phyloP scores from a whole-genome alignment of 2,113 vertebrate species.

The Pionites leucogaster region DNA sequence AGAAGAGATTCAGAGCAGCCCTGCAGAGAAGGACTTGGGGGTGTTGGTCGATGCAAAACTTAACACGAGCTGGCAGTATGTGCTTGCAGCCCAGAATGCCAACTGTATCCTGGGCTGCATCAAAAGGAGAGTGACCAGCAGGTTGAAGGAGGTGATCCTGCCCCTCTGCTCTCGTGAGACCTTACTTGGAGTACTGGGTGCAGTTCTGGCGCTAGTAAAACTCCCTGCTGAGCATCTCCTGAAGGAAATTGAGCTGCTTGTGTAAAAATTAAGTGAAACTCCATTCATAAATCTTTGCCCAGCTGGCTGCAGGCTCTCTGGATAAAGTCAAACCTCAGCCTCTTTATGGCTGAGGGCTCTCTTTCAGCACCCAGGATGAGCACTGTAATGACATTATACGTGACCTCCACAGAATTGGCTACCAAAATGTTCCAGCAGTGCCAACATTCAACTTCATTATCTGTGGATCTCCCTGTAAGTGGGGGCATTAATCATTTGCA shows the following conservation, averaged over 20 bases:
- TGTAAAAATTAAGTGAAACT: background rate
- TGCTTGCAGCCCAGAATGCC: no score
- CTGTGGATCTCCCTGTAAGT: background rate
- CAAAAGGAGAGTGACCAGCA: no score
- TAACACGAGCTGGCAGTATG: no score
- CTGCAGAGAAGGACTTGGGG: no score
- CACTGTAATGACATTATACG: background rate
- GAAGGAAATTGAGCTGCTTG: background rate
- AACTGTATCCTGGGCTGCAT: no score
- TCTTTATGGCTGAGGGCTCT: background rate
- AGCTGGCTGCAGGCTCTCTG: background rate
- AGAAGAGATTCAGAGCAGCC: no score
- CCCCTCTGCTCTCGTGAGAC: no score
- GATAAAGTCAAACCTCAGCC: background rate
- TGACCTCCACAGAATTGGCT: accelerated
- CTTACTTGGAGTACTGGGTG: no score
- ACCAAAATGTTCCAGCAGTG: background rate
- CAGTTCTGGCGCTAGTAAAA: background rate
- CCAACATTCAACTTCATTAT: background rate
- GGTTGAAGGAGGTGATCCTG: no score
- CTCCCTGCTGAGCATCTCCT: background rate
- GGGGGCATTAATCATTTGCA: background rate
- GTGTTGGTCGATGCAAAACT: no score
- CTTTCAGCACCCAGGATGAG: background rate
- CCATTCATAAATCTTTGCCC: background rate